phyloP scores from a whole-genome alignment of 2,113 vertebrate genomes.

The Peromyscus polionotus region DNA sequence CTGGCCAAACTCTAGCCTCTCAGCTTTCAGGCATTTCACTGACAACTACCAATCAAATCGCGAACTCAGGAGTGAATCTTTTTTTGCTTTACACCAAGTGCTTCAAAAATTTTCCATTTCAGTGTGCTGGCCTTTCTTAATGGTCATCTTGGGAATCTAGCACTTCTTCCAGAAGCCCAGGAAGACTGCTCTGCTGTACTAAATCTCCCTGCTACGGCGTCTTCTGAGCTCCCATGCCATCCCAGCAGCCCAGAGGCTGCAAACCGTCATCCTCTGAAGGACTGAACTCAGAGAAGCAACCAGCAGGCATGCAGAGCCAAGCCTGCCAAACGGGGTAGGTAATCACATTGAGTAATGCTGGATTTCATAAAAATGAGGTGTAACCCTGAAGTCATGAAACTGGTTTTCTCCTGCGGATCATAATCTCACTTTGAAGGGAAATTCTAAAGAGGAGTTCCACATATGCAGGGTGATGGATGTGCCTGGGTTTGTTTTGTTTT shows the following conservation, averaged over 20 bases:
- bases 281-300: slow-evolving; percentile 6
- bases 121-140: background rate
- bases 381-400: slow-evolving; percentile 37
- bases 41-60: background rate
- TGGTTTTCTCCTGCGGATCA: slow-evolving; percentile 53
- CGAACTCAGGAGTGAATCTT: background rate
- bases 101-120: background rate
- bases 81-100: background rate
- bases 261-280: background rate
- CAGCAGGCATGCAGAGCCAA: background rate
- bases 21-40: background rate
- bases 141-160: background rate
- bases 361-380: slow-evolving; percentile 63
- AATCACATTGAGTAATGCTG: slow-evolving; percentile 23
- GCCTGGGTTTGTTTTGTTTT: background rate
- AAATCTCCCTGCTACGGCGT: background rate
- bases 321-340: background rate
- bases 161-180: background rate
- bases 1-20: background rate
- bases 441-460: background rate
- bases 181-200: fast-evolving
- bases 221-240: background rate
- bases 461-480: background rate
- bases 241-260: background rate
- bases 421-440: slow-evolving; percentile 5